A percentile compares a stretch with the other conserved stretches of the same genome.
Conservation (phyloP, 1,140 invertebrate species). For the Thaumetopoea pityocampa region DNA sequence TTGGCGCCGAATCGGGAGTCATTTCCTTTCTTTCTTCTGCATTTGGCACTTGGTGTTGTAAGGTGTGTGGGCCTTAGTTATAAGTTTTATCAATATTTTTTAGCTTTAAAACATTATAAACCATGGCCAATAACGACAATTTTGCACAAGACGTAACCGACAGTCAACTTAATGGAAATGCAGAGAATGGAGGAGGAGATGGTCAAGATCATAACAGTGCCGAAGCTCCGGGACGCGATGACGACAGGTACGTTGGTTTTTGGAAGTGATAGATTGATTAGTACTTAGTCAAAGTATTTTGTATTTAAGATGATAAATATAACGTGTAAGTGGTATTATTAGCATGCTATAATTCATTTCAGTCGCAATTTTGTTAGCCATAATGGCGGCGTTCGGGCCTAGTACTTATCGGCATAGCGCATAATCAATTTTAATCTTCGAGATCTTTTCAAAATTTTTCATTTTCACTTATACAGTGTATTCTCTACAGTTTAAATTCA, state of each 20-base stretch:
- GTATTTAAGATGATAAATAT: no score
- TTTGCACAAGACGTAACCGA: slow-evolving; percentile 83
- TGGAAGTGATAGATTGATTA: no score
- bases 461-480: slow-evolving; percentile 53
- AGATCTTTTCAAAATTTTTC: slow-evolving; percentile 65
- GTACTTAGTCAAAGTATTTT: no score
- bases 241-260: slow-evolving; percentile 80
- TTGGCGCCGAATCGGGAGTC: slow-evolving; percentile 66
- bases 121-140: slow-evolving; percentile 78
- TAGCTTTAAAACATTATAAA: slow-evolving; percentile 58
- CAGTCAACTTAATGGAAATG: slow-evolving; percentile 77
- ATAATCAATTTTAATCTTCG: slow-evolving; percentile 59
- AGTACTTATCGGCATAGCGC: slow-evolving; percentile 48
- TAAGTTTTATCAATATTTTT: slow-evolving; percentile 69
- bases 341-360: slow-evolving; percentile 29
- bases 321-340: no score
- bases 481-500: slow-evolving; percentile 52
- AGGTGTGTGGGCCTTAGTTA: slow-evolving; percentile 68
- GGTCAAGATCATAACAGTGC: slow-evolving; percentile 79
- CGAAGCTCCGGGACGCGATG: slow-evolving; percentile 81
- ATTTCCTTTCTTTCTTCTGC: slow-evolving; percentile 66
- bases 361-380: slow-evolving; percentile 43
- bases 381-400: slow-evolving; percentile 69
- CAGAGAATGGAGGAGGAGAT: slow-evolving; percentile 79
- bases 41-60: slow-evolving; percentile 71